These are phyloP conservation scores for Macheiramphus alcinus DNA, from an alignment of 2,113 vertebrate genomes.

Conservation along the genomic window DNA sequence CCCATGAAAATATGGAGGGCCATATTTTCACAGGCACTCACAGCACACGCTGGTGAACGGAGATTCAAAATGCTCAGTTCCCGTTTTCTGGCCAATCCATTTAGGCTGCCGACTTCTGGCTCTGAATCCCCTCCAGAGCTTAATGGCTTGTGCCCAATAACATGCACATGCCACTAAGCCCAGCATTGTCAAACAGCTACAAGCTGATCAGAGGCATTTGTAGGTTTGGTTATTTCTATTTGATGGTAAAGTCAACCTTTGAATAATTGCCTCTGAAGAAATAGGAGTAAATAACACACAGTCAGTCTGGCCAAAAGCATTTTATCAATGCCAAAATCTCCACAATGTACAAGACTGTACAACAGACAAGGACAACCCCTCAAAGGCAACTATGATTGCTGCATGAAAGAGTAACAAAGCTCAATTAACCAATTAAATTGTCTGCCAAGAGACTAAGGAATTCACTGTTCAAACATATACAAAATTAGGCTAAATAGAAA, in stretches of 20 bases:
- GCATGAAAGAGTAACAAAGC: neutral
- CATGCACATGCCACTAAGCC: neutral
- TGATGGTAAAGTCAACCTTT: neutral
- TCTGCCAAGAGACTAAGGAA: constrained; percentile 5
- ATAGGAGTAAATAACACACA: neutral
- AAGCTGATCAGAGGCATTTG: constrained; percentile 1
- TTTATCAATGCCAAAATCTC: constrained; percentile 34
- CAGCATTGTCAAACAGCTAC: neutral
- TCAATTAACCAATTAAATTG: constrained; percentile 21
- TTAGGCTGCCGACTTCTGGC: neutral
- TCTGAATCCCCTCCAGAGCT: neutral
- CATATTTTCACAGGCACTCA: constrained; percentile 4
- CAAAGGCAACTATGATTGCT: neutral
- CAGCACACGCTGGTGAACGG: neutral
- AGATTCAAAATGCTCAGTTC: neutral
- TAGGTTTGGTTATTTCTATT: constrained; percentile 3
- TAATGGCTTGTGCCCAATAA: neutral
- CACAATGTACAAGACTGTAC: neutral
- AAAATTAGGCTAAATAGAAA: neutral
- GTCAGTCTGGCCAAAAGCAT: neutral
- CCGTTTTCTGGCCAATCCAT: neutral
- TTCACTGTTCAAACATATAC: neutral
- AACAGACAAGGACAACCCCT: neutral
- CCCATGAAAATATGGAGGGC: neutral
- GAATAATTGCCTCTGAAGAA: constrained; percentile 18